Evolutionary conservation across 2,888 invertebrate species (phyloP).

Genomic region (Druceiella hillmani): DNA sequence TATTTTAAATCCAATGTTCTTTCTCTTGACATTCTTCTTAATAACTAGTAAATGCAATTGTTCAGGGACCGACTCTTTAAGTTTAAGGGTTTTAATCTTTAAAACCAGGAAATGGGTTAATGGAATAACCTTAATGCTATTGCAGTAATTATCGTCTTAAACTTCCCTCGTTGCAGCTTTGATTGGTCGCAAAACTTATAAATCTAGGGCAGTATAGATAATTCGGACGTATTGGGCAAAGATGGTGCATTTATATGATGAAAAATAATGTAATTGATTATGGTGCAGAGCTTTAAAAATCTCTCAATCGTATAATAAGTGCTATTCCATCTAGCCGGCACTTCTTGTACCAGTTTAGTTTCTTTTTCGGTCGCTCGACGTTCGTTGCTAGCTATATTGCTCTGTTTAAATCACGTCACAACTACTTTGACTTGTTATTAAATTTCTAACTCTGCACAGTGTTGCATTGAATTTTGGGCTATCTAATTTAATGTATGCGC

Average conservation of each 20-base stretch:
- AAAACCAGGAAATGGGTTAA: slow-evolving; percentile 22
- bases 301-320: slow-evolving; percentile 28
- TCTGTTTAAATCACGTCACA: slow-evolving; percentile 29
- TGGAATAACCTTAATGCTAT: slow-evolving; percentile 26
- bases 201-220: too few relatives aligned
- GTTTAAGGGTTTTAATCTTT: too few relatives aligned
- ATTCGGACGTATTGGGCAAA: too few relatives aligned
- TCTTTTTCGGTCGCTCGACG: neutral
- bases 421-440: slow-evolving; percentile 26
- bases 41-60: slow-evolving; percentile 19
- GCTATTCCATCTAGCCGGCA: slow-evolving; percentile 23
- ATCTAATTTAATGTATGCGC: slow-evolving; percentile 31
- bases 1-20: too few relatives aligned
- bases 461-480: slow-evolving; percentile 22
- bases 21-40: too few relatives aligned
- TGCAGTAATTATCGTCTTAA: slow-evolving; percentile 29
- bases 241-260: too few relatives aligned
- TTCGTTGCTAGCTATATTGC: slow-evolving; percentile 23
- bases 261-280: slow-evolving; percentile 22
- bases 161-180: slow-evolving; percentile 30
- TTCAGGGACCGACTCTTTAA: slow-evolving; percentile 7
- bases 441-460: slow-evolving; percentile 23
- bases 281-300: slow-evolving; percentile 27
- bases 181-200: slow-evolving; percentile 25
- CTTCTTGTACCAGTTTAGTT: slow-evolving; percentile 6